Percentiles rank a stretch among this genome's conserved stretches.
phyloP scores from a whole-genome alignment of 2,113 vertebrate species.

The Platanista minor region DNA sequence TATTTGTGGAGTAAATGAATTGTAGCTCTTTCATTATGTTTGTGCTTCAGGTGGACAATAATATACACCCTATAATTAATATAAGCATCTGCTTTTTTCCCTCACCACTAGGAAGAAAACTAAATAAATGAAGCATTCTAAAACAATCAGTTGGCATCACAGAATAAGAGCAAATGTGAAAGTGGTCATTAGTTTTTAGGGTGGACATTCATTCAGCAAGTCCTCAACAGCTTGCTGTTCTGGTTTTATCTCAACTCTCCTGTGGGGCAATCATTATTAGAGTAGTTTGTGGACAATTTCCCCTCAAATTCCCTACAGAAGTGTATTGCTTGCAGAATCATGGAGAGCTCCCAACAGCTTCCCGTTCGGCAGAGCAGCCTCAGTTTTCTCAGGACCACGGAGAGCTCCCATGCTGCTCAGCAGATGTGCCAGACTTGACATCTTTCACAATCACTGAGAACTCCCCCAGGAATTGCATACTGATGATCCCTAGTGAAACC shows the following conservation, averaged over 20 bases:
- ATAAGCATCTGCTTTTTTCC: neutral
- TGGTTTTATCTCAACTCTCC: neutral
- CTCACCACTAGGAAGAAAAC: conserved; percentile 4
- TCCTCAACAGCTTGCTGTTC: neutral
- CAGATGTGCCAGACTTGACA: neutral
- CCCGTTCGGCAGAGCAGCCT: rapidly evolving
- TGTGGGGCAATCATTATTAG: neutral
- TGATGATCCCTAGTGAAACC: neutral
- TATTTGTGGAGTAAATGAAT: neutral
- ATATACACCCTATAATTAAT: neutral
- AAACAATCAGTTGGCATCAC: neutral
- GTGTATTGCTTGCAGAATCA: neutral
- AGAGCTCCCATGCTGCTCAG: neutral
- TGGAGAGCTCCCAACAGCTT: neutral
- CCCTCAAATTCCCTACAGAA: neutral
- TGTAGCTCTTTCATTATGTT: neutral
- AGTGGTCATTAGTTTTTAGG: neutral
- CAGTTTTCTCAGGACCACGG: conserved; percentile 33
- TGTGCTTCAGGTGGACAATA: conserved; percentile 2
- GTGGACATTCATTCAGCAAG: neutral
- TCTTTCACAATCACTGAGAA: neutral
- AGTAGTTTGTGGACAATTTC: conserved; percentile 25
- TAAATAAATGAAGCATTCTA: conserved; percentile 25
- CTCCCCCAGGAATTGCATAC: neutral
- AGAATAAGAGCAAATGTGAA: conserved; percentile 12